Evolutionary conservation across 2,888 invertebrate genomes (phyloP), one percentile per base, ranked within the genome.

Genomic region (Sepioteuthis lessoniana): DNA sequence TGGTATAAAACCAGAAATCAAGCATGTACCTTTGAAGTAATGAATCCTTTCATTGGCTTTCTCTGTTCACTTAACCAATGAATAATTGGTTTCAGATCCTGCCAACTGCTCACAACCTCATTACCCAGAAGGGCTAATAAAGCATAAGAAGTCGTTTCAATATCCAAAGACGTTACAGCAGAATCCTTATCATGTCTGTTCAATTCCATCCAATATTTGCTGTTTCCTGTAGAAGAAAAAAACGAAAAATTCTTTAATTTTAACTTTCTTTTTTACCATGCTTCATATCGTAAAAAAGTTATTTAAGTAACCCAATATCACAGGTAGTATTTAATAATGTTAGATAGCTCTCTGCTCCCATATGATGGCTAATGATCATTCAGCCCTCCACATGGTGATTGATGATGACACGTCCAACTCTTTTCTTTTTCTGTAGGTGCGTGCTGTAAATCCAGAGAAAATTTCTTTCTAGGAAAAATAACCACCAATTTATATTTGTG

Each of bases 81-180:
- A 96, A 98, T 97, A 60, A 98, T 97, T 0, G 98, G 98, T 31
- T 98, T 94, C 25, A 95, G 94, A 31, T 96, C 97, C 10, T 95
- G 96, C 8, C 97, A 96, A 92, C 46, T 90, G 42, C 94, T 91
- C 16, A 47, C 47, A 4, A 55, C 90, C 94, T 97, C 97, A 94
- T 97, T 97, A 28, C 94, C 94, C 35, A 98, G 96, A 96, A 98
- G 98, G 0, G 98, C 98, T 93, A 99, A 97, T 94, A 99, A 97
- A 0, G 98, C 98, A 97, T 99, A 99, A 0, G 99, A 98, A 0
- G 99, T 99, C 95, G 98, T 98, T 97, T 98, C 98, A 19, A 99
- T 98, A 95, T 98, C 98, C 4, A 98, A 98, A 0, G 98, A 98
- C 95, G 98, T 98, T 0, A 98, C 31, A 92, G 31, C 31, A 92